phyloP scores from a whole-genome alignment of 2,797 vertebrate species.

The Xenops minutus region DNA sequence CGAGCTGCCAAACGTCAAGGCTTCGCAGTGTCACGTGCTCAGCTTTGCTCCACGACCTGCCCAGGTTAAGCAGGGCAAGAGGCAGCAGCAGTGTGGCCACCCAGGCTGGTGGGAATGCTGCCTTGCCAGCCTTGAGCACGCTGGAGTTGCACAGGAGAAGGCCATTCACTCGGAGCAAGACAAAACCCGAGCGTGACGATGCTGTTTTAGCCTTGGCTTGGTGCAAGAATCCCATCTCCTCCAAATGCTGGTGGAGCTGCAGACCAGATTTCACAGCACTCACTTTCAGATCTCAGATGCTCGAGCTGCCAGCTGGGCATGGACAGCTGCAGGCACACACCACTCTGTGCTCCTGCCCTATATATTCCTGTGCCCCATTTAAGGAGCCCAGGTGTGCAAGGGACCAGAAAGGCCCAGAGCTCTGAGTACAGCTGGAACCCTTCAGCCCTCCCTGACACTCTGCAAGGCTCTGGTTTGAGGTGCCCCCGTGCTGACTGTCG shows the following conservation, averaged over 20 bases:
- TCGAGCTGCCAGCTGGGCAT: not conserved
- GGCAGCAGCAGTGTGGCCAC: accelerated
- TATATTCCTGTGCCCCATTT: not conserved
- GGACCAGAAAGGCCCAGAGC: not conserved
- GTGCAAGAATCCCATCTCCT: not conserved
- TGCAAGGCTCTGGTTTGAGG: accelerated
- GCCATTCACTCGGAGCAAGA: accelerated
- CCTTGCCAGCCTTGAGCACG: accelerated
- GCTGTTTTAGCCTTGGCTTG: not conserved
- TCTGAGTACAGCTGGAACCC: not conserved
- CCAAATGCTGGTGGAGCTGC: not conserved
- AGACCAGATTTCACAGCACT: not conserved
- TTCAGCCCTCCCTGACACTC: not conserved
- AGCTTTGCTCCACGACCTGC: not conserved
- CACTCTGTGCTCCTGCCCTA: not conserved
- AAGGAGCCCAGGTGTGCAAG: not conserved
- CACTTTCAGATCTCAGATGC: not conserved
- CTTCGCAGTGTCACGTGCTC: not conserved
- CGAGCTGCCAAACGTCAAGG: not conserved
- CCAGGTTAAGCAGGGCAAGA: not conserved
- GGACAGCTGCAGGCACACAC: not conserved
- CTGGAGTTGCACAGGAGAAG: not conserved
- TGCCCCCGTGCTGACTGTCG: accelerated
- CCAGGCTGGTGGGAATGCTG: not conserved
- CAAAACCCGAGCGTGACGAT: accelerated